Percentiles rank a stretch among this genome's conserved stretches.
Evolutionary conservation across 2,797 vertebrate genomes (phyloP).

Genomic region (Sebastiscus albofasciatus): DNA sequence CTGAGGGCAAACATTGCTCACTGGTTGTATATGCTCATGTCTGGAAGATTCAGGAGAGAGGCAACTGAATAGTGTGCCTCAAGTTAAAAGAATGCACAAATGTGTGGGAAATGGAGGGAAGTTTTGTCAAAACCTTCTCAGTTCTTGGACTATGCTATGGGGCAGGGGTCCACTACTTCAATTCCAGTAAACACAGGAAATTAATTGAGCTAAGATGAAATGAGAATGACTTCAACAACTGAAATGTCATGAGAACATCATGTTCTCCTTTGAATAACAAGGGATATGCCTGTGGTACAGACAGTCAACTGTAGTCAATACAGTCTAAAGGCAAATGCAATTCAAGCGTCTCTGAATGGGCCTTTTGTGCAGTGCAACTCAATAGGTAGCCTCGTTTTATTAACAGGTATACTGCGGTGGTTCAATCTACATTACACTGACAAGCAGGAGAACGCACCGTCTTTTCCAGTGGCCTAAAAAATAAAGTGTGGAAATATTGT

Average conservation of each 20-base stretch:
- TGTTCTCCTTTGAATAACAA: conserved; percentile 51
- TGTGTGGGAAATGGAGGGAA: conserved; percentile 48
- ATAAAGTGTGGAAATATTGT: conserved; percentile 10
- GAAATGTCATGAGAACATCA: conserved; percentile 58
- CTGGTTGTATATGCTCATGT: conserved; percentile 23
- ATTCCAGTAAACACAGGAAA: conserved; percentile 73
- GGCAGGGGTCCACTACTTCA: conserved; percentile 54
- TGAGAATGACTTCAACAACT: conserved; percentile 55
- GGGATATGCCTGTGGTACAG: conserved; percentile 20
- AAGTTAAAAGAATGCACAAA: conserved; percentile 63
- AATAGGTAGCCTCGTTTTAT: conserved; percentile 50
- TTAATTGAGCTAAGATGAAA: conserved; percentile 59
- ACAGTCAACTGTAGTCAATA: conserved; percentile 23
- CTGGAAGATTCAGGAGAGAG: conserved; percentile 22
- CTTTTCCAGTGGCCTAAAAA: neutral
- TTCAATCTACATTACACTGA: conserved; percentile 12
- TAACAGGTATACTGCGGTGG: conserved; percentile 41
- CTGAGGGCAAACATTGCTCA: conserved; percentile 7
- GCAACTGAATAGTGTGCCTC: conserved; percentile 36
- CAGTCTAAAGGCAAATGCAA: conserved; percentile 32
- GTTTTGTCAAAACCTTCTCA: conserved; percentile 31
- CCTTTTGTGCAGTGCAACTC: conserved; percentile 57
- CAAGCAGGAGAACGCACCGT: conserved; percentile 8
- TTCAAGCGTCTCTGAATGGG: conserved; percentile 40
- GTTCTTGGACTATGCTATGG: conserved; percentile 44